These are phyloP conservation scores for Halyomorpha halys DNA, from an alignment of 1,140 invertebrate species.

Conservation along the genomic window DNA sequence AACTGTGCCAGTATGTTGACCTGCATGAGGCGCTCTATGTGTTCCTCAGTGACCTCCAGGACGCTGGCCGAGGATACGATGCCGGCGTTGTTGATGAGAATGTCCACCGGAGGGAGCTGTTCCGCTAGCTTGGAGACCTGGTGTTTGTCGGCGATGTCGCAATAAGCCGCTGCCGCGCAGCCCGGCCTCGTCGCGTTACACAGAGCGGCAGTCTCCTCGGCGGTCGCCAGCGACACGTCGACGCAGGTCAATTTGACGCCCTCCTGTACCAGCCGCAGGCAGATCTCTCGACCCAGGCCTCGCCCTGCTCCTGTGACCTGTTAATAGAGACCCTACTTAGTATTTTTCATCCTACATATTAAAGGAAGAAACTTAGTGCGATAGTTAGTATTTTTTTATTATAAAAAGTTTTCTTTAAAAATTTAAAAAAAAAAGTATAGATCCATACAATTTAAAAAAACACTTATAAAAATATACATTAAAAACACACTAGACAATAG, in stretches of 20 bases:
- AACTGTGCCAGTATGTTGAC: constrained; percentile 34
- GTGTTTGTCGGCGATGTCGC: constrained; percentile 36
- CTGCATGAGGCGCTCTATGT: constrained; percentile 30
- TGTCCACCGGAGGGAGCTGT: constrained; percentile 29
- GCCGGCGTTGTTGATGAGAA: constrained; percentile 34
- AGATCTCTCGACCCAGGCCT: constrained; percentile 56
- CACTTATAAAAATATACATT: no score
- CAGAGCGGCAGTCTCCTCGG: constrained; percentile 40
- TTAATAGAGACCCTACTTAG: not conserved
- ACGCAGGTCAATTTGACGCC: constrained; percentile 52
- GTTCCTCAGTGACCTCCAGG: constrained; percentile 24
- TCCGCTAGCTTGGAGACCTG: constrained; percentile 29
- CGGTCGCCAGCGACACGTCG: constrained; percentile 47
- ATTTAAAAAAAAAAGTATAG: no score
- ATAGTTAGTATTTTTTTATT: not conserved
- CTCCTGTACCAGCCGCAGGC: constrained; percentile 47
- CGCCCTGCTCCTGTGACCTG: constrained; percentile 58
- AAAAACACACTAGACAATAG: no score
- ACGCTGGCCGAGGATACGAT: constrained; percentile 31
- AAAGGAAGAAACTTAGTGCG: not conserved
- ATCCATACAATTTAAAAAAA: no score
- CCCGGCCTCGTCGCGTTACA: constrained; percentile 31
- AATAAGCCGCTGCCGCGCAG: constrained; percentile 31
- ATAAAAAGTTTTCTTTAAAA: no score
- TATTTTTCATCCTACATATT: no score